phyloP scores from a whole-genome alignment of 2,888 invertebrate genomes.

The Luperina testacea region DNA sequence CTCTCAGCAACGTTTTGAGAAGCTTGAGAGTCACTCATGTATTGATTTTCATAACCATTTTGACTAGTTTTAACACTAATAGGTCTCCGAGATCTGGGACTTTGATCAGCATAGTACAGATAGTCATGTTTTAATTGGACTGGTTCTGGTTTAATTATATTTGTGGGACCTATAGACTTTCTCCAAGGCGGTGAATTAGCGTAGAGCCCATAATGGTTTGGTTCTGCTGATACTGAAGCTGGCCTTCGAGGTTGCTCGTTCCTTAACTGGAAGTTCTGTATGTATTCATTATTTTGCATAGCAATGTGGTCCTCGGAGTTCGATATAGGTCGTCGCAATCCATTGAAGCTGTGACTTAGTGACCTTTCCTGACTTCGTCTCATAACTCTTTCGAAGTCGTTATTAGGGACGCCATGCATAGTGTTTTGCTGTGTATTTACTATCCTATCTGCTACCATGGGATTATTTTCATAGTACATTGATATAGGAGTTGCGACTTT shows the following conservation, averaged over 20 bases:
- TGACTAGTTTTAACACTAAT: conserved; percentile 91
- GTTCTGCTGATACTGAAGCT: conserved; percentile 88
- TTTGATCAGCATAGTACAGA: conserved; percentile 93
- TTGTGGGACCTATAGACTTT: conserved; percentile 77
- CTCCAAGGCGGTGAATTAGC: conserved; percentile 85
- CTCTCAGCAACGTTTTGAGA: conserved; percentile 78
- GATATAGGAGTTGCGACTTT: conserved; percentile 89
- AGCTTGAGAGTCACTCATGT: conserved; percentile 88
- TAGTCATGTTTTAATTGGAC: conserved; percentile 87
- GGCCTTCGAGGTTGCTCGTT: conserved; percentile 86
- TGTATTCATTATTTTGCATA: conserved; percentile 86
- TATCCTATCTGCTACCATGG: conserved; percentile 78
- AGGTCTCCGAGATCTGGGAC: conserved; percentile 93
- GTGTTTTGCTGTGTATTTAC: conserved; percentile 74
- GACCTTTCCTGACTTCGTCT: conserved; percentile 87
- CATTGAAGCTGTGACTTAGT: conserved; percentile 84
- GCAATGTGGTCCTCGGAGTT: conserved; percentile 89
- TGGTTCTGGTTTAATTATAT: conserved; percentile 83
- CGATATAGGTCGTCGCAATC: conserved; percentile 86
- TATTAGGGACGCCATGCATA: conserved; percentile 85
- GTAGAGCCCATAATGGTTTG: conserved; percentile 86
- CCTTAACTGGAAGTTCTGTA: conserved; percentile 78
- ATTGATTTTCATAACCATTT: conserved; percentile 84
- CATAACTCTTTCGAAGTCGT: conserved; percentile 88
- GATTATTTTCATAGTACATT: conserved; percentile 87